Evolutionary conservation across 2,113 vertebrate genomes (phyloP).

Genomic region (Ursus arctos): DNA sequence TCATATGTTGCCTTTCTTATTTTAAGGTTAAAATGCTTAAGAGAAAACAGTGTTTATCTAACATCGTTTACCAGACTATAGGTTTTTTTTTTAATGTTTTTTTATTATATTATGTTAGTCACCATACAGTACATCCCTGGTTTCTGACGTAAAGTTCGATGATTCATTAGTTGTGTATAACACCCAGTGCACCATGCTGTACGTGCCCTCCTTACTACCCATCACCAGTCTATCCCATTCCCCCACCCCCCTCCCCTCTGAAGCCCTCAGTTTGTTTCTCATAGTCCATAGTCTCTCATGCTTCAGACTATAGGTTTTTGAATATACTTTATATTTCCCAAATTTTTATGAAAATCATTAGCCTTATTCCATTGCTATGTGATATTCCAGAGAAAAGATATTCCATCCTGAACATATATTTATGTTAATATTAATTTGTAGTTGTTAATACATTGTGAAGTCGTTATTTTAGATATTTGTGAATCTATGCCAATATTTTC

Average conservation of each 20-base stretch:
- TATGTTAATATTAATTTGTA: background rate
- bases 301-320: background rate
- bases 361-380: background rate
- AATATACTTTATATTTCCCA: background rate
- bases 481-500: background rate
- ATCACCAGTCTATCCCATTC: too few relatives aligned
- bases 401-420: background rate
- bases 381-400: background rate
- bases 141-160: too few relatives aligned
- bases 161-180: too few relatives aligned
- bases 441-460: background rate
- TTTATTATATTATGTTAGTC: too few relatives aligned
- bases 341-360: background rate
- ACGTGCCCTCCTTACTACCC: too few relatives aligned
- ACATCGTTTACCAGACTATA: background rate
- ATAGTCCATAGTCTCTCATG: too few relatives aligned
- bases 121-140: too few relatives aligned
- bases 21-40: background rate
- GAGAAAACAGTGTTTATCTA: slow-evolving; percentile 12
- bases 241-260: too few relatives aligned
- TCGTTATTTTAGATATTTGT: slow-evolving; percentile 37
- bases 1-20: background rate
- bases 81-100: background rate
- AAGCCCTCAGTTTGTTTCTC: too few relatives aligned
- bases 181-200: too few relatives aligned